Evolutionary conservation across 2,888 invertebrate genomes (phyloP), one percentile per base, ranked within the genome.

Genomic region (Molorchus minor): DNA sequence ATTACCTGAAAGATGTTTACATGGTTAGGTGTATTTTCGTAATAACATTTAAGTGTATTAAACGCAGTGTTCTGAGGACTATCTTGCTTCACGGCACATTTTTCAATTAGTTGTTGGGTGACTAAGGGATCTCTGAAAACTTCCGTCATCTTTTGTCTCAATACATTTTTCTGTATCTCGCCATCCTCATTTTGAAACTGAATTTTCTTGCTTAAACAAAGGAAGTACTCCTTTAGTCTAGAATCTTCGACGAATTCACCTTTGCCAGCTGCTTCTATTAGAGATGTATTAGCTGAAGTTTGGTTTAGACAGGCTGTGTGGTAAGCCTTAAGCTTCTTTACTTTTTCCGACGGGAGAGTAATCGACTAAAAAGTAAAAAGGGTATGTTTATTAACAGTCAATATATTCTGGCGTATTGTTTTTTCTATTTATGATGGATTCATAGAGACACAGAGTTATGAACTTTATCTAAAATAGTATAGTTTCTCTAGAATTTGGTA

Each of bases 61-160:
- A 57, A 68, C 3, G 64, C 62, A 4, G 70, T 69, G 13, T 69
- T 58, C 58, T 66, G 60, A 2, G 65, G 65, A 17, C 58, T 61
- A 12, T 49, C 56, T 43, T 66, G 63, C 29, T 58, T 53, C 1
- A 65, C 41, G 8, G 45, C 58, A 40, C 70, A 70, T 30, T 61
- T 57, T 38, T 62, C 51, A 1, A 64, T 44, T 1, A 69, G 25
- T 41, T 62, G 55, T 10, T 68, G 56, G 4, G 54, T 47, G 2
- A 47, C 45, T 0, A 35, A 40, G 3, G 44, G 36, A 35, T 64
- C 57, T 1, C 43, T 51, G 16, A 59, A 21, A n/a, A 55, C 8
- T 4, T 52, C 38, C 3, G 7, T 12, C 0, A 56, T 15, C 43
- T 54, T 61, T 29, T 54, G 25, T 19, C 33, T 61, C 21, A 64